Base-by-base conservation (phyloP, 2,113 vertebrate species). In the Lepidothrix coronata region DNA sequence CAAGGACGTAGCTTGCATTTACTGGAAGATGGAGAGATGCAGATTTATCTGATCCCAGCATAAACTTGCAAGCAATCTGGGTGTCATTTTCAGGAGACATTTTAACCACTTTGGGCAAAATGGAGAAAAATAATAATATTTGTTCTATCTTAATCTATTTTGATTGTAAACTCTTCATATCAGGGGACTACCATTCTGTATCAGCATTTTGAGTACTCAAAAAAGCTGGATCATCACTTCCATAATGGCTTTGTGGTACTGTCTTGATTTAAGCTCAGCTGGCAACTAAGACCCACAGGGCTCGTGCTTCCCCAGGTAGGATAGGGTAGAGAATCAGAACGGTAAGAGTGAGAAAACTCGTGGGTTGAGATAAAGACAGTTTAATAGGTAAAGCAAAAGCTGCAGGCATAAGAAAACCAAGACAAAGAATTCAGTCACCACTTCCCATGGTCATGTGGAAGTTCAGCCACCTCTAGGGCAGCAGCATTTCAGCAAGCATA, bases 291-390 rank as follows among this genome's bases (percentile, higher is more conserved):
- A 24, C 39, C 9, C 30, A 19, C 5, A 61, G 44, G 46, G 24
- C 30, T 54, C 30, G 9, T 6, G 39, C 8, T 23, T 39, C 4
- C 58, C 24, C 21, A 23, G 21, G 12, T 14, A 1, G 0, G 4
- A 30, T 27, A 2, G 8, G 14, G 18, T 24, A 55, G 25, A 67
- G 25, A 80, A 67, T 28, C 12, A 48, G 59, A 23, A 48, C 14
- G 3, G 8, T 61, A 28, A 33, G 27, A 67, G 10, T 54, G 74
- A 73, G 24, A 35, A 54, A 61, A 61, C 3, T 41, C 6, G 5
- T 73, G 14, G 16, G 14, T 27, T 48, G n/a, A 63, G 12, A 37
- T 48, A 41, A 54, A 23, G 24, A 31, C 14, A 35, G 44, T 79
- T 59, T 41, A 48, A 73, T 6, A 31, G 5, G 8, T 48, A 41